Conservation (phyloP, 2,888 invertebrate species). For the Balanococcus diminutus region DNA sequence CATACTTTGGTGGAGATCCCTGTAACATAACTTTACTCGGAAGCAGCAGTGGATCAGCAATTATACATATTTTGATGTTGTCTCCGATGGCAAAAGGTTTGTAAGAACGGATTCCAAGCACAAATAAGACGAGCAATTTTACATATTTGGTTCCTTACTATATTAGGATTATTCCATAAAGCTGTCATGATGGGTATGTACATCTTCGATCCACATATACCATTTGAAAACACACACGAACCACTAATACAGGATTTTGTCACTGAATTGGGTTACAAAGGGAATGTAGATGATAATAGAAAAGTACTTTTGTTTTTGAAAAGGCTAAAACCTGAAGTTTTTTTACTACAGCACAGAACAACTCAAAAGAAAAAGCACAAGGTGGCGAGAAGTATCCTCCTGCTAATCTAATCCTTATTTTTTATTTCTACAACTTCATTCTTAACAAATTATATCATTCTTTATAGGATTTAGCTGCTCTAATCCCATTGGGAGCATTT, state of each 20-base stretch:
- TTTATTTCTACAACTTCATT: background rate
- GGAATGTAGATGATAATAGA: background rate
- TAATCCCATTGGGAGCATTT: background rate
- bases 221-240: background rate
- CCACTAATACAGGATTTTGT: background rate
- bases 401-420: background rate
- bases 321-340: background rate
- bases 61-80: background rate
- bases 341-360: background rate
- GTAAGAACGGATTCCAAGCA: too few relatives aligned
- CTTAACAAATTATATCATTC: background rate
- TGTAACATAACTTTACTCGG: conserved; percentile 32
- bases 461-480: background rate
- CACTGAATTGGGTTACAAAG: background rate
- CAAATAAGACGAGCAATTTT: too few relatives aligned
- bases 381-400: too few relatives aligned
- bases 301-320: background rate
- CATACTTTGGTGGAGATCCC: conserved; percentile 33
- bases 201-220: background rate
- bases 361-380: background rate
- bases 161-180: conserved; percentile 33
- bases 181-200: conserved; percentile 28
- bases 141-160: too few relatives aligned
- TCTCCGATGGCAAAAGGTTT: background rate
- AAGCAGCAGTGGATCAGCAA: background rate